Conservation (phyloP, 2,797 vertebrate species). For the Alectoris magna region DNA sequence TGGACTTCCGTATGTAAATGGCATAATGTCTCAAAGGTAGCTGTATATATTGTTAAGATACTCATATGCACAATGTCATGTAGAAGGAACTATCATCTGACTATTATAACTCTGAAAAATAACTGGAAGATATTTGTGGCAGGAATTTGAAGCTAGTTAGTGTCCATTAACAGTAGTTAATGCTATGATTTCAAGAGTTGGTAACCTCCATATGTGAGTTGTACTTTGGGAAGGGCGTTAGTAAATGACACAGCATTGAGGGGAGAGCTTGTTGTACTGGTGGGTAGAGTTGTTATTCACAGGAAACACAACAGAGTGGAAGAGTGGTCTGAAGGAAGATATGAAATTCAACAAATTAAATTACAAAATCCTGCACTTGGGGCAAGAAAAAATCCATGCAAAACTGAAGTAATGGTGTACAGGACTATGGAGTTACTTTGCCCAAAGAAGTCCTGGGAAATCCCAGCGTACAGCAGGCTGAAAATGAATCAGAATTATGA, state of each 20-base stretch:
- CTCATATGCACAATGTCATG: neutral
- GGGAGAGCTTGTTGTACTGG: neutral
- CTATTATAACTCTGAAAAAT: neutral
- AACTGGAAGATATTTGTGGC: neutral
- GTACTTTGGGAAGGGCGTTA: neutral
- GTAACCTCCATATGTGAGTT: neutral
- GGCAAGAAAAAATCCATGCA: neutral
- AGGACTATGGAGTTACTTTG: neutral
- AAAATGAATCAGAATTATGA: neutral
- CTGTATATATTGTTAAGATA: neutral
- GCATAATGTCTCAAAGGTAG: neutral
- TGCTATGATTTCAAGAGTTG: neutral
- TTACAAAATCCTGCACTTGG: neutral
- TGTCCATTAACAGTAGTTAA: neutral
- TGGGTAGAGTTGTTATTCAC: neutral
- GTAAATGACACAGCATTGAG: neutral
- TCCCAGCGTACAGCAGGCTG: neutral
- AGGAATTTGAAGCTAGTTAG: neutral
- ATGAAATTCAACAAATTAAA: neutral
- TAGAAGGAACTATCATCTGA: neutral
- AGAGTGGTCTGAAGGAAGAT: neutral
- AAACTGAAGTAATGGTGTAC: rapidly evolving
- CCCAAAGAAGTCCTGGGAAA: neutral
- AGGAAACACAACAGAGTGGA: rapidly evolving
- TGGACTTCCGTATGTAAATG: neutral